Conservation (phyloP, 2,113 vertebrate species). For the Thymallus thymallus region DNA sequence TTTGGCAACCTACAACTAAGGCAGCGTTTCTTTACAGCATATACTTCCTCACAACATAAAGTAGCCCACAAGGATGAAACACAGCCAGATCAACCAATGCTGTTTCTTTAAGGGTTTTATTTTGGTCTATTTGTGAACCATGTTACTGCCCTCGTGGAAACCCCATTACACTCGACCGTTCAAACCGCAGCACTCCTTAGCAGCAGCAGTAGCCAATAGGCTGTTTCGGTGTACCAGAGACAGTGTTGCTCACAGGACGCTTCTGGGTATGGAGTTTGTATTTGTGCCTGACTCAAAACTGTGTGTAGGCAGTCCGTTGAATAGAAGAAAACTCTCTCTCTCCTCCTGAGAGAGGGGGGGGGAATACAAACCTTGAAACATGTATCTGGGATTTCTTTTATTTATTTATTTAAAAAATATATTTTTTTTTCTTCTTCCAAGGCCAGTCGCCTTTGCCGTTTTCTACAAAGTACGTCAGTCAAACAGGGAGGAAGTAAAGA, state of each 20-base stretch:
- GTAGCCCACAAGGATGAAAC: too few relatives aligned
- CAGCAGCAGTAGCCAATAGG: conserved; percentile 22
- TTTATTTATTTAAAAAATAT: background rate
- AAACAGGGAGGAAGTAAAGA: conserved; percentile 7
- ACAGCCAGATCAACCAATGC: background rate
- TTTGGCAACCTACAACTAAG: too few relatives aligned
- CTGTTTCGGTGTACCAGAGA: conserved; percentile 29
- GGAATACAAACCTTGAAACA: conserved; percentile 29
- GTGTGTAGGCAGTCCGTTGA: conserved; percentile 37
- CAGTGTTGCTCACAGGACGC: conserved; percentile 48
- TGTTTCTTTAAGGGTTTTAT: conserved; percentile 20
- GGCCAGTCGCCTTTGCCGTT: background rate
- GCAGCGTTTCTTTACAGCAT: too few relatives aligned
- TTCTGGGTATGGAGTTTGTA: conserved; percentile 47
- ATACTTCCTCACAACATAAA: too few relatives aligned
- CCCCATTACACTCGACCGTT: conserved; percentile 21
- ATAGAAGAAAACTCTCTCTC: conserved; percentile 22
- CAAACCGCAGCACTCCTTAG: conserved; percentile 48
- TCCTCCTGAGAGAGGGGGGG: conserved; percentile 20
- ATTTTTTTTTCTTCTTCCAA: conserved; percentile 13
- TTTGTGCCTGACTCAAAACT: conserved; percentile 42
- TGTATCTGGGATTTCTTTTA: conserved; percentile 27
- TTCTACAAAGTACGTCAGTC: background rate
- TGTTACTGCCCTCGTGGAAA: conserved; percentile 11
- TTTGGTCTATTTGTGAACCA: conserved; percentile 26